A percentile compares a stretch with the other conserved stretches of the same genome.
Conservation (phyloP, 2,113 vertebrate species). For the Protobothrops mucrosquamatus region DNA sequence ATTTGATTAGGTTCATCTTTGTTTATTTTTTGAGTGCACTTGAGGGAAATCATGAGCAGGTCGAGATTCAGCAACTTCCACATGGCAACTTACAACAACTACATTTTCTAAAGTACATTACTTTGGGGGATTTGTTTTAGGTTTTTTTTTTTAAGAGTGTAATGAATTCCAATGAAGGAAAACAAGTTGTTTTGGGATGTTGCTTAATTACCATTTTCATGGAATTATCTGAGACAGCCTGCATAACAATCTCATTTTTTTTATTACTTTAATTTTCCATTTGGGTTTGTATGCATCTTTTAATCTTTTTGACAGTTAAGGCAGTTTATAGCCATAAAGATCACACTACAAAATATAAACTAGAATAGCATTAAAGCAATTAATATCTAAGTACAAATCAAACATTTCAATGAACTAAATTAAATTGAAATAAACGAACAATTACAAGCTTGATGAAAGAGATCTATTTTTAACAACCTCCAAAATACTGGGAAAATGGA, state of each 20-base stretch:
- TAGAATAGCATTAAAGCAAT: background rate
- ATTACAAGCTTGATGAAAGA: background rate
- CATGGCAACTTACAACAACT: background rate
- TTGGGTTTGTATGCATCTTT: background rate
- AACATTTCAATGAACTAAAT: background rate
- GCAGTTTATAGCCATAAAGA: background rate
- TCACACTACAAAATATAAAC: background rate
- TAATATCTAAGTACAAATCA: background rate
- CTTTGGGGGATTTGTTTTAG: too few relatives aligned
- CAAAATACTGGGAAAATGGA: background rate
- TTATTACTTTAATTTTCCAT: background rate
- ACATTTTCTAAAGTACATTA: background rate
- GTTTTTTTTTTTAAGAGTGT: background rate
- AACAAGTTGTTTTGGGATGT: background rate
- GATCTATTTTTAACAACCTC: background rate
- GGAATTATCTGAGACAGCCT: background rate
- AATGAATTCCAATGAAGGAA: background rate
- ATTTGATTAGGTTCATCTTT: background rate
- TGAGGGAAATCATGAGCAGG: background rate
- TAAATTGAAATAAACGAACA: background rate
- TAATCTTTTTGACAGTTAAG: background rate
- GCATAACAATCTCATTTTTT: background rate
- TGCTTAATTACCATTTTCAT: background rate
- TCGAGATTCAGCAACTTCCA: background rate
- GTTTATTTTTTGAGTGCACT: background rate